phyloP scores from a whole-genome alignment of 2,888 invertebrate genomes.

The Tachystola acroxantha region DNA sequence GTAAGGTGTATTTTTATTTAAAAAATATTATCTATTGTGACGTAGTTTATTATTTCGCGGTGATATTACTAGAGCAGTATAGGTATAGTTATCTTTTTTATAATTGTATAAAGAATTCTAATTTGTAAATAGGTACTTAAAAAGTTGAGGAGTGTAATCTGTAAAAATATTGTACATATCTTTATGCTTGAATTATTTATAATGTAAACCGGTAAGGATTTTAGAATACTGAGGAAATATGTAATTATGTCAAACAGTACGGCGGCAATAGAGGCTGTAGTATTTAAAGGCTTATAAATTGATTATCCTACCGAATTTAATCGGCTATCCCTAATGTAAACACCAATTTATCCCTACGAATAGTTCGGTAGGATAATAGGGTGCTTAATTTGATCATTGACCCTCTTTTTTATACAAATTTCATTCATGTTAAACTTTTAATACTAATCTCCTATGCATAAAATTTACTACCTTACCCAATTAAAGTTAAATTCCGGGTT shows the following conservation, averaged over 20 bases:
- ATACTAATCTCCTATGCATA: too few species aligned
- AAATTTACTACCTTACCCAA: too few species aligned
- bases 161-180: conserved; percentile 78
- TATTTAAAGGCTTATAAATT: conserved; percentile 3
- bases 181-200: conserved; percentile 77
- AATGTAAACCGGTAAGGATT: conserved; percentile 57
- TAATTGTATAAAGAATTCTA: conserved; percentile 75
- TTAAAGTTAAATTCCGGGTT: too few species aligned
- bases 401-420: too few species aligned
- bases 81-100: conserved; percentile 74
- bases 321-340: conserved; percentile 5
- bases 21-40: conserved; percentile 71
- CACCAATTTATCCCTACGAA: neutral
- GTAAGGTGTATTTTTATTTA: conserved; percentile 70
- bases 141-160: conserved; percentile 56
- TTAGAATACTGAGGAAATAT: conserved; percentile 43
- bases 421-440: too few species aligned
- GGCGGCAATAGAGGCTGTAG: conserved; percentile 13
- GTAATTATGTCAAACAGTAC: conserved; percentile 34
- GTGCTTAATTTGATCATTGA: too few species aligned
- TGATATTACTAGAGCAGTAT: conserved; percentile 73
- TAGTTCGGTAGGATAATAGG: neutral
- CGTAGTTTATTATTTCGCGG: conserved; percentile 76
- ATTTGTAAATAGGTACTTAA: conserved; percentile 79
- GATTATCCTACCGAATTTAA: conserved; percentile 11